Evolutionary conservation across 2,888 invertebrate species (phyloP), one percentile per base, ranked within the genome.

Genomic region (Volucella inanis): DNA sequence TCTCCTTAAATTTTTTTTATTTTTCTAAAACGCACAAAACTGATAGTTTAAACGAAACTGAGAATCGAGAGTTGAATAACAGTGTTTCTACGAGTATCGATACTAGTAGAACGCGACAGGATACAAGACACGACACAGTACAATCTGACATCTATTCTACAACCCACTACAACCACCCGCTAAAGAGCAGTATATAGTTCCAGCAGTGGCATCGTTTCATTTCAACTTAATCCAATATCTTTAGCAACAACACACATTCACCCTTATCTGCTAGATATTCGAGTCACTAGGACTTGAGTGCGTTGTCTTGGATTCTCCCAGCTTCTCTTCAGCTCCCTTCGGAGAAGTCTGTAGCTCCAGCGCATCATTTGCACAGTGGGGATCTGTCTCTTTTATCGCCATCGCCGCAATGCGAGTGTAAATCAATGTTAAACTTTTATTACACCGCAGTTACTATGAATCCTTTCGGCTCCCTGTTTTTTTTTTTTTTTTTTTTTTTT

Each of bases 341-440:
- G 22, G 4, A 1, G 4, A 22, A 22, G 22, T 22, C 22, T 22
- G 52, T 15, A 31, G 2, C 18, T 14, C 2, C 55, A 45, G 64
- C 41, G 41, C 38, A 41, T 6, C 52, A 52, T 45, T 22, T 8
- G 14, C 61, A 62, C 72, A 72, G 62, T 39, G 54, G 57, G 71
- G 72, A 39, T 68, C 49, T 45, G 72, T 64, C 61, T 68, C 45
- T 41, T 57, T 31, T 72, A 67, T 61, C 76, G 57, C 57, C 43
- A 71, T 38, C 54, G 83, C 78, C 78, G 78, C 83, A 83, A 78
- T 83, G 83, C 83, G 83, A 83, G 83, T 78, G 83, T 83, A 83
- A 83, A 83, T 83, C 83, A 83, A 77, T 78, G 83, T 83, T 64
- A 83, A 83, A 83, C 83, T 83, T 83, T 83, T 83, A 83, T 78